phyloP scores from a whole-genome alignment of 2,888 invertebrate genomes.

The Hypena proboscidalis region DNA sequence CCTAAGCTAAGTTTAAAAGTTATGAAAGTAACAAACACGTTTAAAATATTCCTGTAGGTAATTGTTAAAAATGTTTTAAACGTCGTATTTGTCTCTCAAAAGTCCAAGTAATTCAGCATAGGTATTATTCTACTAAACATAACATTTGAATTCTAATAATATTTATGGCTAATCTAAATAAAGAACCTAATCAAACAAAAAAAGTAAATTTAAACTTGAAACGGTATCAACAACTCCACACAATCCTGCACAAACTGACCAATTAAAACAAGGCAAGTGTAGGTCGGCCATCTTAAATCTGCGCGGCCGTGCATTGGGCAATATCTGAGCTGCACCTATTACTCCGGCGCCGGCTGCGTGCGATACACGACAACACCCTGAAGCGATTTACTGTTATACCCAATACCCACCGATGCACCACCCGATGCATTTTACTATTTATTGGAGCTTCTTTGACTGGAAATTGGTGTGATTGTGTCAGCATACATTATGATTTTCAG shows the following conservation, averaged over 20 bases:
- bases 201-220: background rate
- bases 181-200: too few relatives aligned
- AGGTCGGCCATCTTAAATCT: constrained; percentile 83
- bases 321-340: constrained; percentile 77
- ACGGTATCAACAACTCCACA: constrained; percentile 51
- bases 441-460: constrained; percentile 6
- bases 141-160: too few relatives aligned
- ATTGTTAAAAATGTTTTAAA: too few relatives aligned
- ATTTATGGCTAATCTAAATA: too few relatives aligned
- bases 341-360: constrained; percentile 53
- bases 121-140: too few relatives aligned
- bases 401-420: constrained; percentile 29
- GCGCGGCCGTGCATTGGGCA: constrained; percentile 77
- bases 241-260: constrained; percentile 56
- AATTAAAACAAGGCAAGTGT: constrained; percentile 84
- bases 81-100: too few relatives aligned
- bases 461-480: constrained; percentile 9
- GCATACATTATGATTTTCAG: background rate
- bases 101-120: too few relatives aligned
- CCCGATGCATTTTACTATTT: constrained; percentile 30
- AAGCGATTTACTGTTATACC: constrained; percentile 56
- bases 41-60: too few relatives aligned
- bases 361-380: constrained; percentile 31
- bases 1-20: too few relatives aligned
- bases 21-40: too few relatives aligned